A percentile compares a stretch with the other conserved stretches of the same genome.
Evolutionary conservation across 37 sponge, comb jelly and placozoan genomes (phyloP).

Genomic region (Spongilla lacustris): DNA sequence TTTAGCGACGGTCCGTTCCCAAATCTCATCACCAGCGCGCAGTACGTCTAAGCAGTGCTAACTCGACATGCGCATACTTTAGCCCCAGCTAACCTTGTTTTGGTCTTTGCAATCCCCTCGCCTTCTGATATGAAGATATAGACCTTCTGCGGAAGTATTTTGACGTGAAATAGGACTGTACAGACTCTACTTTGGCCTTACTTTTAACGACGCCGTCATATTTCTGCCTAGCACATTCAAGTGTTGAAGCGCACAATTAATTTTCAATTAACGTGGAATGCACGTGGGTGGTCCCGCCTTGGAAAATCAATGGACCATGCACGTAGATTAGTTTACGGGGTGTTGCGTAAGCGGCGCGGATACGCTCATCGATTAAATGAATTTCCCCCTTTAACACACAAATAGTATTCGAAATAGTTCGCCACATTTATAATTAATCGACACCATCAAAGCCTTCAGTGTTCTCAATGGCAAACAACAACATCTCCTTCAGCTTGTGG

Average conservation of each 20-base stretch:
- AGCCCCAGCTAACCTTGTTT: neutral
- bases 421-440: too few relatives aligned
- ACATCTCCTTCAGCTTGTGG: conserved; percentile 76
- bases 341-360: too few relatives aligned
- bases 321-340: too few relatives aligned
- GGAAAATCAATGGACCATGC: too few relatives aligned
- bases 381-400: too few relatives aligned
- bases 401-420: too few relatives aligned
- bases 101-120: neutral
- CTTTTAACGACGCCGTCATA: neutral
- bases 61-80: neutral
- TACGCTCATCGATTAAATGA: too few relatives aligned
- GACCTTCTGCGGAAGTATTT: neutral
- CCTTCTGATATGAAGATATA: neutral
- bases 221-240: neutral
- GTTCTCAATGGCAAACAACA: conserved; percentile 85
- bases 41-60: too few relatives aligned
- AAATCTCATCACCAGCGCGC: too few relatives aligned
- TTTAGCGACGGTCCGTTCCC: too few relatives aligned
- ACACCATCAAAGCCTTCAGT: conserved; percentile 91
- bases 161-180: neutral
- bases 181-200: neutral
- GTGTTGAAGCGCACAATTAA: neutral
- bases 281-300: too few relatives aligned
- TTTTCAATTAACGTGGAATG: too few relatives aligned